Evolutionary conservation across 2,797 vertebrate genomes (phyloP).

Genomic region (Vireo griseus): DNA sequence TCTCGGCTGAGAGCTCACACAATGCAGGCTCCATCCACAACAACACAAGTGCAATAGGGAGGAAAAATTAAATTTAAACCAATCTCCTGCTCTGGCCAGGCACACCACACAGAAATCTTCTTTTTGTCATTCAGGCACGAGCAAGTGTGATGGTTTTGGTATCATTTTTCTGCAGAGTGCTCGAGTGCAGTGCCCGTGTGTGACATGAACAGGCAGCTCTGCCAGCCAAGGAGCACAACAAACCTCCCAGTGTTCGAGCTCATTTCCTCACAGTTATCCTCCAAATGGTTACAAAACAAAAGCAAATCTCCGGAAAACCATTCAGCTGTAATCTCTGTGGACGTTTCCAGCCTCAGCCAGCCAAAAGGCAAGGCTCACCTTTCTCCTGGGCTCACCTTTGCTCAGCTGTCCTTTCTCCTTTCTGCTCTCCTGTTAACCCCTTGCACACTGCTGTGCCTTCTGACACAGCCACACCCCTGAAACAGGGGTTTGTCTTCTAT

Average conservation of each 20-base stretch:
- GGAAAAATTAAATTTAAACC: not conserved
- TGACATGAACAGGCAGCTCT: not conserved
- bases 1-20: not conserved
- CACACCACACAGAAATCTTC: not conserved
- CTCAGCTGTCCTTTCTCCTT: not conserved
- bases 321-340: not conserved
- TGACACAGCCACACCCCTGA: not conserved
- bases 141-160: not conserved
- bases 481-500: too few relatives aligned
- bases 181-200: fast-evolving
- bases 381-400: not conserved
- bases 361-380: not conserved
- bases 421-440: not conserved
- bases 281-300: not conserved
- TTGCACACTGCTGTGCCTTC: not conserved
- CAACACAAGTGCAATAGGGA: not conserved
- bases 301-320: not conserved
- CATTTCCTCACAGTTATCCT: not conserved
- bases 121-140: not conserved
- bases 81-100: not conserved
- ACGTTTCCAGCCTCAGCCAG: not conserved
- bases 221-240: not conserved
- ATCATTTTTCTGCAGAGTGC: too few relatives aligned
- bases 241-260: not conserved
- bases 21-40: not conserved